Evolutionary conservation across 1,140 invertebrate genomes (phyloP), one percentile per base, ranked within the genome.

Genomic region (Drosophila leontia): DNA sequence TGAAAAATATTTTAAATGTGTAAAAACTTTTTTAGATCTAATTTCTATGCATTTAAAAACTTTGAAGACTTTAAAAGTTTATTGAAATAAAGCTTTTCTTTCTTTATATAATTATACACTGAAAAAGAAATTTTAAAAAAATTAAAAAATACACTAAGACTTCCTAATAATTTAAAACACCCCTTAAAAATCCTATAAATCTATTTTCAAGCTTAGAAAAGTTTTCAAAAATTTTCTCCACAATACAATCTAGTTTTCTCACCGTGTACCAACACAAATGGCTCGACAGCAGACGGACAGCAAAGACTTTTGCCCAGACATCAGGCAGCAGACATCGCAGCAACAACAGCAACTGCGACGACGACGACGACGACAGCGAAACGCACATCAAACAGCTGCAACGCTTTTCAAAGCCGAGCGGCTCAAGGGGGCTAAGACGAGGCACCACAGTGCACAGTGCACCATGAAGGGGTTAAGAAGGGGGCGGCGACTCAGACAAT

Each of bases 341-440:
- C 64, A 9, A 44, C 64, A 29, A 68, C 42, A 12, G 44, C 32
- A 34, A 56, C 61, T 11, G 39, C 60, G 42, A 50, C 65, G 13
- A 63, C 65, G 35, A n/a, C n/a, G n/a, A 65, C 63, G 55, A 57
- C 65, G 51, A 57, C 75, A 74, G 63, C 8, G 7, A 45, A 62
- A 85, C 74, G 82, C 80, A 83, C 63, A 69, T 67, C 82, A 80
- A 78, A 85, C 82, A 84, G 82, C 82, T 84, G 81, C 81, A 70
- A 61, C 58, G 47, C 19, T 69, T 57, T 47, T 64, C 56, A 57
- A 61, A 50, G 62, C 57, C 39, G 75, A 47, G 39, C 23, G 45
- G 68, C 41, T 35, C 35, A 7, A 19, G 15, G 75, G 26, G 51
- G 37, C 9, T 8, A 39, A 39, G 35, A 29, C 42, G 62, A 4